Evolutionary conservation across 1,140 invertebrate genomes (phyloP).

Genomic region (Bombus waltoni): DNA sequence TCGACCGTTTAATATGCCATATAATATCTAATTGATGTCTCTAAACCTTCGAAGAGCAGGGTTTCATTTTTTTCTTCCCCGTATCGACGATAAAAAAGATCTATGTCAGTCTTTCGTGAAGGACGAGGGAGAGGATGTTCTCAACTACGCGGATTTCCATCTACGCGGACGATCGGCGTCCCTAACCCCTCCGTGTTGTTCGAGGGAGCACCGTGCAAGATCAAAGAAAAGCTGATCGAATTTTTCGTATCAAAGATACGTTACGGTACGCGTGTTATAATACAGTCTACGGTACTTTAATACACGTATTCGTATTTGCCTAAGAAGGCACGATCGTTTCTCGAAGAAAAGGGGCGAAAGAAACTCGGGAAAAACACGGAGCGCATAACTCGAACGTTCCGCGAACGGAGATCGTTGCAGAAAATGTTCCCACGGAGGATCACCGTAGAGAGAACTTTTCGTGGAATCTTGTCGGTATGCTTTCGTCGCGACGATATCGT

Average conservation of each 20-base stretch:
- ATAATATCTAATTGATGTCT: too few relatives aligned
- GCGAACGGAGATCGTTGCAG: conserved; percentile 4
- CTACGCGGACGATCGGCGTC: too few relatives aligned
- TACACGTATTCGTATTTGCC: conserved; percentile 5
- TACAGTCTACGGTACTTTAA: neutral
- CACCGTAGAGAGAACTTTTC: neutral
- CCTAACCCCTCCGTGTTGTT: too few relatives aligned
- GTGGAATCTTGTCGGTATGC: conserved; percentile 9
- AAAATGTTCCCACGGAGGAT: neutral
- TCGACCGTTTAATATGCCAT: too few relatives aligned
- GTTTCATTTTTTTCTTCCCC: too few relatives aligned
- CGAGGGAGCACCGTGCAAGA: neutral
- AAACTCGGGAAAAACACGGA: neutral
- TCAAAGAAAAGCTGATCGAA: neutral
- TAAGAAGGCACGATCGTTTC: neutral
- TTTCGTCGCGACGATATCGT: neutral
- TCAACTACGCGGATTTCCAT: too few relatives aligned
- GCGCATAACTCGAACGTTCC: neutral
- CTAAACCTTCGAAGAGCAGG: too few relatives aligned
- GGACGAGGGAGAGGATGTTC: too few relatives aligned
- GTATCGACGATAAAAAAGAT: too few relatives aligned
- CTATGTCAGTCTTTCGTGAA: too few relatives aligned
- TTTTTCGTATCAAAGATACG: neutral
- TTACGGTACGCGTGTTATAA: neutral
- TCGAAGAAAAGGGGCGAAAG: neutral